Percentiles rank a stretch among this genome's conserved stretches.
Evolutionary conservation across 2,113 vertebrate genomes (phyloP).

Genomic region (Electrona antarctica): DNA sequence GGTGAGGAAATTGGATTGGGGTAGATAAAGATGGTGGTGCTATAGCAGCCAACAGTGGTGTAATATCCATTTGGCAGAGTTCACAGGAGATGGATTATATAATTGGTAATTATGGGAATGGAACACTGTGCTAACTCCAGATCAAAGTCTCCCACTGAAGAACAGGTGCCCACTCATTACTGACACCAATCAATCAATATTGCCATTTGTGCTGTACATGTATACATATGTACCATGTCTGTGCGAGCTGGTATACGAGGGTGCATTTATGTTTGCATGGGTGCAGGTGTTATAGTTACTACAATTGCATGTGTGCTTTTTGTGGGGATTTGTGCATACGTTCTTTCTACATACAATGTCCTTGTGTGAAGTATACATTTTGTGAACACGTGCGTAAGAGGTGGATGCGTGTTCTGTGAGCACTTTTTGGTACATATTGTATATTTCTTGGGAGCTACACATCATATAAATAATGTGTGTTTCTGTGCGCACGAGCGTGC

Average conservation of each 20-base stretch:
- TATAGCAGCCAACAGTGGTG: background rate
- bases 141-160: constrained; percentile 55
- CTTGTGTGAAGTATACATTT: background rate
- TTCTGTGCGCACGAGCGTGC: too few species aligned
- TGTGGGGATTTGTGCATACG: background rate
- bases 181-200: constrained; percentile 44
- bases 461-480: too few species aligned
- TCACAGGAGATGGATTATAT: constrained; percentile 52
- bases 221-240: background rate
- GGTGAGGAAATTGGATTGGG: constrained; percentile 22
- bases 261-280: background rate
- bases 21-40: constrained; percentile 12
- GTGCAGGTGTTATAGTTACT: too few species aligned
- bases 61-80: constrained; percentile 40
- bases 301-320: background rate
- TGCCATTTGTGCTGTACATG: background rate
- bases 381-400: too few species aligned
- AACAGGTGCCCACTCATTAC: constrained; percentile 46
- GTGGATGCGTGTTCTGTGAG: too few species aligned
- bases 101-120: constrained; percentile 48
- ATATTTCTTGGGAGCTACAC: background rate
- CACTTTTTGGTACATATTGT: background rate
- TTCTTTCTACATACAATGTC: background rate
- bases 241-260: background rate
- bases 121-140: constrained; percentile 43